Base-by-base conservation (phyloP, 2,888 invertebrate species). In the Archaeoteleia sp. region DNA sequence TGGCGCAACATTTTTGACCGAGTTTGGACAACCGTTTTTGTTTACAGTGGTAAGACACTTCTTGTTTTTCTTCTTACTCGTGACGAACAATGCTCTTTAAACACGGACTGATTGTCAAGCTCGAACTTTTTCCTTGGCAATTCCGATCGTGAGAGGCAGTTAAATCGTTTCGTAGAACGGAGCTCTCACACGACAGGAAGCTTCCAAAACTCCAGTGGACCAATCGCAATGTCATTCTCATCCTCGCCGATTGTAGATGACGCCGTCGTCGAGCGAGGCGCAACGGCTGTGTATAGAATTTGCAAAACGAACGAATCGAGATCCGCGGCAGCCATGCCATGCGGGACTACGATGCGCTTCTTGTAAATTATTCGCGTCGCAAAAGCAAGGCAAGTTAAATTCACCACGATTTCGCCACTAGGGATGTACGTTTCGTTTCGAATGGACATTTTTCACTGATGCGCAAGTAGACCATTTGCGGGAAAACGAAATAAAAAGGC, bases 141-240 rank as follows among this genome's bases (percentile, higher is more conserved):
- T 2, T n/a, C 29, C 32, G 32, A 10, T 4, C 20, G 32, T 32
- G 9, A 10, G 5, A 15, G 12, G 25, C 13, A 20, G 8, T 10
- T 25, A 35, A 8, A 46, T 13, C 10, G 43, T 40, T 37, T 13
- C 29, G 35, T 10, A 53, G 58, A 12, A 39, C 1, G 45, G 17
- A 17, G 46, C 40, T 32, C 23, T 23, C 14, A 17, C 9, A 15
- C 34, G 32, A 34, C 15, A 27, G 35, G 9, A 30, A 45, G 30
- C 45, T 13, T 7, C 42, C 14, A 10, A 30, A 42, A 54, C 46
- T 29, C 30, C 40, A 10, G 58, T 68, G 67, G 58, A 63, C 63
- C 63, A 68, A 63, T 63, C 58, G 32, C 49, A 45, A 49, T 30
- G 54, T 68, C 62, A 40, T 61, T 39, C 39, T 63, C 62, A 57